phyloP scores from a whole-genome alignment of 2,113 vertebrate species.

The Leptosomus discolor region DNA sequence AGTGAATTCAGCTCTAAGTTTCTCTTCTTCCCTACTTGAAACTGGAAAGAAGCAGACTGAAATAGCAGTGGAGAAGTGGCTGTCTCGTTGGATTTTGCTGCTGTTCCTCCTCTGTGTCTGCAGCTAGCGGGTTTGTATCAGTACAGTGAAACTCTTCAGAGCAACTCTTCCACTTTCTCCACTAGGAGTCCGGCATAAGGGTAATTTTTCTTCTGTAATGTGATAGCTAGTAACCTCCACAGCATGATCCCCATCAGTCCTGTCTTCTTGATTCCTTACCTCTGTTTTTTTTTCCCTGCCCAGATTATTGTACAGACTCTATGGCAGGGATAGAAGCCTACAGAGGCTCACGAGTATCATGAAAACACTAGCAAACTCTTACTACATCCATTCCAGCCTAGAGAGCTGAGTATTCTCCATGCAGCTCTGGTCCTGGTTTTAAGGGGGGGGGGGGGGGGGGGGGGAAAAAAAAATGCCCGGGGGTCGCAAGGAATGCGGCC shows the following conservation, averaged over 20 bases:
- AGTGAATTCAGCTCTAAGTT: not conserved
- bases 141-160: not conserved
- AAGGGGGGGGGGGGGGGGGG: accelerated
- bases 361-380: not conserved
- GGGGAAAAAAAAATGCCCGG: not conserved
- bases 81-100: not conserved
- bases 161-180: not conserved
- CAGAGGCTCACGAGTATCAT: accelerated
- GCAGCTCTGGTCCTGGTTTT: not conserved
- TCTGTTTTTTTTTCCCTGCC: not conserved
- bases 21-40: not conserved
- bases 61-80: not conserved
- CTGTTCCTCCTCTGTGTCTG: not conserved
- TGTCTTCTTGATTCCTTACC: not conserved
- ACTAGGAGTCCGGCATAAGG: not conserved
- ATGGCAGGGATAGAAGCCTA: not conserved
- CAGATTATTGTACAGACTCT: not conserved
- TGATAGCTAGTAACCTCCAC: not conserved
- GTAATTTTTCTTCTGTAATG: not conserved
- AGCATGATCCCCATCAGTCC: not conserved
- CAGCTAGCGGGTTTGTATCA: not conserved
- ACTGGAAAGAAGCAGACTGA: not conserved
- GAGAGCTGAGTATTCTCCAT: not conserved
- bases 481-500: not conserved
- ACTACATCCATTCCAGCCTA: not conserved